phyloP scores from a whole-genome alignment of 2,888 invertebrate genomes.

The Cephus pulcher region DNA sequence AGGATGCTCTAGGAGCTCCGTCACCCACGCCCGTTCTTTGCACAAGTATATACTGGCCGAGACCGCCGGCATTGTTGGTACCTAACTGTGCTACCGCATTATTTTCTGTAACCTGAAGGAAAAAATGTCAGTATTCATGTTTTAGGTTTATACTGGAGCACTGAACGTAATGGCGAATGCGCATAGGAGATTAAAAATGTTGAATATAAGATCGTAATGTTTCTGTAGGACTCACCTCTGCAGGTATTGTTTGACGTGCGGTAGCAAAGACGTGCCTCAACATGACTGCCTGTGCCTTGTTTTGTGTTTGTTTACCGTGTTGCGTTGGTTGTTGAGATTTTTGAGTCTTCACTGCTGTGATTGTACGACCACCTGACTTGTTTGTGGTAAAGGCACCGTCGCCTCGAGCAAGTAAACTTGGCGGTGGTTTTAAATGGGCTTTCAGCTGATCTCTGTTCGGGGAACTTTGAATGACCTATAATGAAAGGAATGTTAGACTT shows the following conservation, averaged over 20 bases:
- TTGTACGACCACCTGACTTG: conserved; percentile 58
- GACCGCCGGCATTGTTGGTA: conserved; percentile 68
- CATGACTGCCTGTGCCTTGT: conserved; percentile 59
- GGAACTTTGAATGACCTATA: conserved; percentile 87
- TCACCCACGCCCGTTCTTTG: conserved; percentile 77
- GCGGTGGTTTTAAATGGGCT: conserved; percentile 87
- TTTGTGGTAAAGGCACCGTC: conserved; percentile 57
- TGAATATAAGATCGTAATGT: neutral
- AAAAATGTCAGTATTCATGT: neutral
- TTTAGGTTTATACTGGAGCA: too few relatives aligned
- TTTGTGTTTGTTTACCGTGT: conserved; percentile 49
- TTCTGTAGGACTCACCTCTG: conserved; percentile 43
- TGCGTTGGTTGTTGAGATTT: conserved; percentile 53
- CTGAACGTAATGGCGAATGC: too few relatives aligned
- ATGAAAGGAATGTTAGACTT: neutral
- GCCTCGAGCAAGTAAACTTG: conserved; percentile 75
- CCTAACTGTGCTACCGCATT: conserved; percentile 54
- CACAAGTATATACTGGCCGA: conserved; percentile 85
- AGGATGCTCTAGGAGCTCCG: conserved; percentile 84
- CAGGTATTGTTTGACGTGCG: conserved; percentile 54
- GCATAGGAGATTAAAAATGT: neutral
- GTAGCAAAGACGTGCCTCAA: conserved; percentile 59
- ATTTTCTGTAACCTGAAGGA: conserved; percentile 50
- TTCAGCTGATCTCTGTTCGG: conserved; percentile 89
- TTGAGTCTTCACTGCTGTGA: conserved; percentile 58